A percentile compares a stretch with the other conserved stretches of the same genome.
These are phyloP conservation scores for Trypoxylon attenuatum DNA, from an alignment of 2,888 invertebrate species.

Conservation along the genomic window DNA sequence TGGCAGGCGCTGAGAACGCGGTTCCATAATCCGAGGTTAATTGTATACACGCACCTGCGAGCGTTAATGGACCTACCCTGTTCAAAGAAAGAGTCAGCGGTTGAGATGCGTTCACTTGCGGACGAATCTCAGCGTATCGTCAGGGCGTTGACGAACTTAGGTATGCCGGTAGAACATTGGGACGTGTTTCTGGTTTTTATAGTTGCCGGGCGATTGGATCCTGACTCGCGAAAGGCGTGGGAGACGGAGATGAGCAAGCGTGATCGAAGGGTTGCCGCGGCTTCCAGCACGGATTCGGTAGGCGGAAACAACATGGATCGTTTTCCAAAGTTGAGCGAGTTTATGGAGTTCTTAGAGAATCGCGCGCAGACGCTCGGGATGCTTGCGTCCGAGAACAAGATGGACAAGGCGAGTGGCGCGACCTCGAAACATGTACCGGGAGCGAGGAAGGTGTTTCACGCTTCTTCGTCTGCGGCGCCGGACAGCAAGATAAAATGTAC, in stretches of 20 bases:
- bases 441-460: no score
- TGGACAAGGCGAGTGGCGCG: no score
- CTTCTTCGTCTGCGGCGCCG: no score
- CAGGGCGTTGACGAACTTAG: constrained; percentile 8
- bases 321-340: no score
- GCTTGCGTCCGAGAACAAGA: no score
- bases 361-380: no score
- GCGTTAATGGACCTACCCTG: constrained; percentile 4
- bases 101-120: constrained; percentile 6
- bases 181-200: constrained; percentile 1
- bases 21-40: constrained; percentile 10
- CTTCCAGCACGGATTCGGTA: no score
- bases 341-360: no score
- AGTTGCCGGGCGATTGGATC: no score
- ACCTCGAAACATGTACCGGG: no score
- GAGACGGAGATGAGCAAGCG: not conserved
- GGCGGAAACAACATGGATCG: no score
- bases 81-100: constrained; percentile 11
- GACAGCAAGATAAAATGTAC: no score
- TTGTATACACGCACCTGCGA: constrained; percentile 3
- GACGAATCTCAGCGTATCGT: constrained; percentile 15
- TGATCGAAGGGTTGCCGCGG: not conserved
- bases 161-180: constrained; percentile 16
- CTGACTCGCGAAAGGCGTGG: not conserved
- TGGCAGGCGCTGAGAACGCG: constrained; percentile 14